Percentiles rank a stretch among this genome's conserved stretches.
Evolutionary conservation across 37 sponge, comb jelly and placozoan genomes (phyloP).

Genomic region (Bolinopsis microptera): DNA sequence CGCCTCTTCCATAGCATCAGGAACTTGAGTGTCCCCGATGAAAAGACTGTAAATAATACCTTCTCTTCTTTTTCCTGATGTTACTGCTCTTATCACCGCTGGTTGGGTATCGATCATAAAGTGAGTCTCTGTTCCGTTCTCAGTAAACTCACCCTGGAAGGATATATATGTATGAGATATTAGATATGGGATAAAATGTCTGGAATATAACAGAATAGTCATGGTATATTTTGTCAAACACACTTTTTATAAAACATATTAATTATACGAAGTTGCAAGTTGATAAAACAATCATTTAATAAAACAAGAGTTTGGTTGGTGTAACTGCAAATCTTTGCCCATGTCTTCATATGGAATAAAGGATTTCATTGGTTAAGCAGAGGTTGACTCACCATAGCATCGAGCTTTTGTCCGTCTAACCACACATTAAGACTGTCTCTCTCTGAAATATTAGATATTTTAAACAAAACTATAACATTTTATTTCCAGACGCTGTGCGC

Average conservation of each 20-base stretch:
- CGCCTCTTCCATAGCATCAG: conserved; percentile 19
- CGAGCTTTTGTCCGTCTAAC: conserved; percentile 79
- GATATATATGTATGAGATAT: background rate
- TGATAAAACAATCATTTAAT: no score
- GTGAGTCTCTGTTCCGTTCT: conserved; percentile 87
- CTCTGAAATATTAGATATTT: conserved; percentile 70
- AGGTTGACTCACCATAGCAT: conserved; percentile 83
- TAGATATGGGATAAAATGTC: background rate
- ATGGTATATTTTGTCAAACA: background rate
- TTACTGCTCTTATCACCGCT: conserved; percentile 74
- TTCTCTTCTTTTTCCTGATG: conserved; percentile 81
- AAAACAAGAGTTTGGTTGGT: no score
- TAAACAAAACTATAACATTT: background rate
- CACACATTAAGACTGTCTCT: conserved; percentile 86
- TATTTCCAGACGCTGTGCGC: no score
- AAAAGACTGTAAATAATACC: conserved; percentile 82
- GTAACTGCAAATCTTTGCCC: no score
- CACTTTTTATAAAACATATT: conserved; percentile 4
- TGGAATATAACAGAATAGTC: background rate
- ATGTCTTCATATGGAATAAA: no score
- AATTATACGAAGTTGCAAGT: no score
- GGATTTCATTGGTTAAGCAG: no score
- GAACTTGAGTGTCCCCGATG: conserved; percentile 61
- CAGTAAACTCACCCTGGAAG: conserved; percentile 90
- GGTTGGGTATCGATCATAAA: conserved; percentile 71